These are phyloP conservation scores for Andricus curvator DNA, from an alignment of 2,888 invertebrate genomes.

Conservation along the genomic window DNA sequence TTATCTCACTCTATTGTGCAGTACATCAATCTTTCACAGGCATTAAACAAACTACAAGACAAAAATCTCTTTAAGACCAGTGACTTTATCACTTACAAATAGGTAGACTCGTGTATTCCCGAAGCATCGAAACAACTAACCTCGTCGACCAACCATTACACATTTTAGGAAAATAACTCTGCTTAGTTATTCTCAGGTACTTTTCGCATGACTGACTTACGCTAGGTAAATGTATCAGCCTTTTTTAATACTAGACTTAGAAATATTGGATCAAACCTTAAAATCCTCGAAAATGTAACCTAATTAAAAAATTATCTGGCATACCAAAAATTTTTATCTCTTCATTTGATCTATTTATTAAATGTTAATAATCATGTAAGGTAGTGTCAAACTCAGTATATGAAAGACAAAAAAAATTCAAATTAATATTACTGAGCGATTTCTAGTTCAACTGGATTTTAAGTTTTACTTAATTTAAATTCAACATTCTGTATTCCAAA, in stretches of 20 bases:
- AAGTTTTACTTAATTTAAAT: neutral
- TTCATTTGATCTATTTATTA: no score
- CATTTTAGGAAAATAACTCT: slow-evolving; percentile 30
- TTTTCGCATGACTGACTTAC: slow-evolving; percentile 2
- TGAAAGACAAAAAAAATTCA: neutral
- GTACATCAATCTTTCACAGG: neutral
- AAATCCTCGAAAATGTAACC: neutral
- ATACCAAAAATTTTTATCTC: neutral
- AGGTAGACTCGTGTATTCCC: neutral
- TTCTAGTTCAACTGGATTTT: neutral
- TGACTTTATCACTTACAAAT: neutral
- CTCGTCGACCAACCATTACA: neutral
- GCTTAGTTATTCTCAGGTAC: slow-evolving; percentile 34
- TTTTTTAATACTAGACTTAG: neutral
- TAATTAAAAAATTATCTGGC: neutral
- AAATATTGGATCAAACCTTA: neutral
- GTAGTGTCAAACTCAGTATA: neutral
- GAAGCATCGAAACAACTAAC: neutral
- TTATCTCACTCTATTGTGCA: neutral
- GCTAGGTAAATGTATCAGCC: slow-evolving; percentile 9
- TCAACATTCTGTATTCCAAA: neutral
- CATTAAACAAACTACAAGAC: neutral
- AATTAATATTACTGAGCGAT: neutral
- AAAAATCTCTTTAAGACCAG: neutral
- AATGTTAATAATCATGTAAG: neutral